Conservation (phyloP, 2,113 vertebrate genomes). For the Carassius carassius region DNA sequence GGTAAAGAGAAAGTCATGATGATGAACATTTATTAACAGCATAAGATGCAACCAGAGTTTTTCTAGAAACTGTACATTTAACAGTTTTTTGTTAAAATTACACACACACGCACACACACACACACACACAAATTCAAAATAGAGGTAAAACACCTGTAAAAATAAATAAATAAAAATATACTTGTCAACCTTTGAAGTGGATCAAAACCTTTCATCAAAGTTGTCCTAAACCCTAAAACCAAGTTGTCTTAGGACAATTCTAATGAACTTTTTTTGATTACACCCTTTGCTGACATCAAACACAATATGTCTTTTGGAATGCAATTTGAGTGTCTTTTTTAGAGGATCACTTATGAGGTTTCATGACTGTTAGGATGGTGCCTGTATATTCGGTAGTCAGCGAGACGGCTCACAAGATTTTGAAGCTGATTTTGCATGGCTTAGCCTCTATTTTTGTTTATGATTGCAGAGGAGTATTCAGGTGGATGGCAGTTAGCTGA, state of each 20-base stretch:
- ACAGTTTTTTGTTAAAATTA: too few species aligned
- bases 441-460: slow-evolving; percentile 1
- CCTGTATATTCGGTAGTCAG: background rate
- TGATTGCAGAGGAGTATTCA: background rate
- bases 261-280: background rate
- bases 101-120: too few species aligned
- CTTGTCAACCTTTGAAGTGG: background rate
- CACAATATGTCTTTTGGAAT: background rate
- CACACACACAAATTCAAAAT: too few species aligned
- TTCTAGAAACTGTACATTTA: too few species aligned
- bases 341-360: background rate
- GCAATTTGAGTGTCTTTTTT: background rate
- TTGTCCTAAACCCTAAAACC: too few species aligned
- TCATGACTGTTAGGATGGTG: background rate
- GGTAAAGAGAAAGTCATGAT: too few species aligned
- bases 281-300: background rate
- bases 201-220: too few species aligned
- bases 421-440: background rate
- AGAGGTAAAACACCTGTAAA: background rate
- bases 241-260: too few species aligned
- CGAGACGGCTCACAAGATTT: background rate
- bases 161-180: background rate
- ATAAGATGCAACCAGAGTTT: too few species aligned
- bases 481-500: background rate
- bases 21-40: too few species aligned